Percentiles rank a stretch among this genome's conserved stretches.
These are phyloP conservation scores for Entomyzon cyanotis DNA, from an alignment of 2,113 vertebrate genomes.

Conservation along the genomic window DNA sequence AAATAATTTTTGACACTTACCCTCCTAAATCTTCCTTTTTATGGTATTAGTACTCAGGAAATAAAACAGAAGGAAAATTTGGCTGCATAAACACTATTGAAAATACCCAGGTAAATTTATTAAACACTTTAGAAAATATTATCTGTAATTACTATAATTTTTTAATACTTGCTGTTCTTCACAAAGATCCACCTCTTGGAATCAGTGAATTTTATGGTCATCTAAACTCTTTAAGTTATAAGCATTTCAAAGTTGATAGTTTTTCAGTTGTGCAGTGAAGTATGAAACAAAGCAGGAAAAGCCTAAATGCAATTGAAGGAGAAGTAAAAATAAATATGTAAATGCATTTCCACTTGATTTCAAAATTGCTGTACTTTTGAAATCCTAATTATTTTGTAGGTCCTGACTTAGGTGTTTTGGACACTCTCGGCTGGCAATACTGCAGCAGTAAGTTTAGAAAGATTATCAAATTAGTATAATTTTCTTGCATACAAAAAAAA, in stretches of 20 bases:
- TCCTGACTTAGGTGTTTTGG: neutral
- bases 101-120: neutral
- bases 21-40: neutral
- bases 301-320: constrained; percentile 35
- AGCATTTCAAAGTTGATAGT: neutral
- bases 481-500: neutral
- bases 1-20: neutral
- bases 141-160: neutral
- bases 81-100: neutral
- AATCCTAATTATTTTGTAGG: neutral
- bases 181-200: neutral
- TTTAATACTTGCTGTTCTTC: neutral
- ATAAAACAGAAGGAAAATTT: neutral
- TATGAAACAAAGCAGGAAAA: constrained; percentile 51
- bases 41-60: neutral
- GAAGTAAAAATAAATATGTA: constrained; percentile 36
- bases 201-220: neutral
- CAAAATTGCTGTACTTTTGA: constrained; percentile 38
- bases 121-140: neutral
- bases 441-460: neutral
- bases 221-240: neutral
- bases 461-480: neutral
- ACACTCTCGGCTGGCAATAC: neutral
- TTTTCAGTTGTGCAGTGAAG: constrained; percentile 28
- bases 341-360: constrained; percentile 19